Percentiles rank a stretch among this genome's conserved stretches.
phyloP scores from a whole-genome alignment of 2,888 invertebrate genomes.

The Cheilosia variabilis region DNA sequence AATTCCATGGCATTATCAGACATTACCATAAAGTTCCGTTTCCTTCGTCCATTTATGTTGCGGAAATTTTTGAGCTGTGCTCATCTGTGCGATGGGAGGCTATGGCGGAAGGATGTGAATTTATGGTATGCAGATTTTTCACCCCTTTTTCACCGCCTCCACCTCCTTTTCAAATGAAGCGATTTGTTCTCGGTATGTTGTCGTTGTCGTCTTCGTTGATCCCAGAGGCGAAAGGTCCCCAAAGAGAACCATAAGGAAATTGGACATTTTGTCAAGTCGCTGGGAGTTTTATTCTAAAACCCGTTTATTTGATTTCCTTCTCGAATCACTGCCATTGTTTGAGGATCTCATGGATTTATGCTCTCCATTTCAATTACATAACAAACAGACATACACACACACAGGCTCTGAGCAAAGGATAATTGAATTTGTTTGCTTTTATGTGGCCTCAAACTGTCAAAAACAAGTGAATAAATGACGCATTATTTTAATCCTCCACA shows the following conservation, averaged over 20 bases:
- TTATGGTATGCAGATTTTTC: slow-evolving; percentile 65
- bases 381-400: not conserved
- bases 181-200: slow-evolving; percentile 45
- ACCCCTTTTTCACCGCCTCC: slow-evolving; percentile 36
- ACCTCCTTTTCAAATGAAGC: slow-evolving; percentile 52
- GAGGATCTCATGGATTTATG: slow-evolving; percentile 27
- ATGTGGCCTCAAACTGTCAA: slow-evolving; percentile 53
- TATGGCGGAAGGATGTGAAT: slow-evolving; percentile 40
- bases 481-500: slow-evolving; percentile 64
- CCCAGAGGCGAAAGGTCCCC: slow-evolving; percentile 23
- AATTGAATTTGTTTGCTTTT: slow-evolving; percentile 43
- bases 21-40: slow-evolving; percentile 72
- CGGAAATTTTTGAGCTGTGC: slow-evolving; percentile 60
- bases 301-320: not conserved
- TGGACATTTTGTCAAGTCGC: slow-evolving; percentile 54
- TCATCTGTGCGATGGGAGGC: slow-evolving; percentile 8
- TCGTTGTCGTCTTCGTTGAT: no score
- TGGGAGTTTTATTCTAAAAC: slow-evolving; percentile 14
- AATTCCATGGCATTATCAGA: slow-evolving; percentile 72
- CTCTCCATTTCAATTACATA: slow-evolving; percentile 25
- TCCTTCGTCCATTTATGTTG: slow-evolving; percentile 54
- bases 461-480: slow-evolving; percentile 64
- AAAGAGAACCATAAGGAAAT: slow-evolving; percentile 42
- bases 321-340: slow-evolving; percentile 32
- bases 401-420: slow-evolving; percentile 7